These are phyloP conservation scores for Acinonyx jubatus DNA, from an alignment of 2,113 vertebrate genomes.

Conservation along the genomic window DNA sequence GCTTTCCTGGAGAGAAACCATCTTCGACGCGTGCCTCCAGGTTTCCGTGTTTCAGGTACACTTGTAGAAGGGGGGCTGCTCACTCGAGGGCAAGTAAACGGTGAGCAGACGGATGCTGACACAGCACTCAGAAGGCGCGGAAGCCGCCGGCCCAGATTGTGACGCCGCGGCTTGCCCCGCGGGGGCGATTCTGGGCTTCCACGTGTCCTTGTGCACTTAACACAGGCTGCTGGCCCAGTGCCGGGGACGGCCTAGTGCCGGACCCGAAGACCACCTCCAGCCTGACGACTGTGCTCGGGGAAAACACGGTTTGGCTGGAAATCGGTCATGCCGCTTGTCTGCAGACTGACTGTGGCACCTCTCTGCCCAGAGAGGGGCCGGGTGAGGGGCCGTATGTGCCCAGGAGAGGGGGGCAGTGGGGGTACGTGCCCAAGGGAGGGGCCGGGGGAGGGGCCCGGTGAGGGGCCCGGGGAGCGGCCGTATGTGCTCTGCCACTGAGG, in stretches of 20 bases:
- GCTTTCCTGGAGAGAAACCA: rapidly evolving
- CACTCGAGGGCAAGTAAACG: background rate
- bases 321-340: background rate
- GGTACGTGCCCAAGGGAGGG: too few relatives aligned
- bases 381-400: too few relatives aligned
- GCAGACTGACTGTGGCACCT: background rate
- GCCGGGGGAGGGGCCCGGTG: too few relatives aligned
- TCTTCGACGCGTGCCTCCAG: rapidly evolving
- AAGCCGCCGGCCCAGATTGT: background rate
- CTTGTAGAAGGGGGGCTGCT: background rate
- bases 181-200: background rate
- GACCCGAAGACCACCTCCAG: background rate
- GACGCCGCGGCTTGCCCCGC: rapidly evolving
- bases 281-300: background rate
- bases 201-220: too few relatives aligned
- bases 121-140: rapidly evolving
- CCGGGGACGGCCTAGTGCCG: rapidly evolving
- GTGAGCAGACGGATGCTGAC: background rate
- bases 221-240: background rate
- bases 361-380: too few relatives aligned
- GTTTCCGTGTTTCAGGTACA: background rate
- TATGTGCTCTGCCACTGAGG: background rate
- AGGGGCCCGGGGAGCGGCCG: too few relatives aligned
- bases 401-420: too few relatives aligned
- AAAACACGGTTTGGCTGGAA: background rate